These are phyloP conservation scores for Clarias fuscus DNA, from an alignment of 2,797 vertebrate genomes.

Conservation along the genomic window DNA sequence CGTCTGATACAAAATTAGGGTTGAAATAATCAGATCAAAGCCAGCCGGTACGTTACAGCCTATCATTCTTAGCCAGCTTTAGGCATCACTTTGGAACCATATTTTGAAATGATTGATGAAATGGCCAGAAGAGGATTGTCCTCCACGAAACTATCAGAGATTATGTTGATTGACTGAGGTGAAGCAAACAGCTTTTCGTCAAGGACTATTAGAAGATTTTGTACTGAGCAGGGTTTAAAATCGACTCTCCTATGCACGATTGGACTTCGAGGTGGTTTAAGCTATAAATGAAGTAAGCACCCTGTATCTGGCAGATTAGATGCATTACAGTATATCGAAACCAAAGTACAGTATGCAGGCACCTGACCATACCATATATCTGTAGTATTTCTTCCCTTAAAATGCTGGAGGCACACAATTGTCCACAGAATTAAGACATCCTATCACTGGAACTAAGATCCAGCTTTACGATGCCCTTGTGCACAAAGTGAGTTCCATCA, in stretches of 20 bases:
- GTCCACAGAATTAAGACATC: neutral
- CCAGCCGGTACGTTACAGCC: neutral
- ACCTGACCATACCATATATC: neutral
- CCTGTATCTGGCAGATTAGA: neutral
- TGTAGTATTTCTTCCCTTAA: neutral
- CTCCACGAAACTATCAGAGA: neutral
- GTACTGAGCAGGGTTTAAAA: neutral
- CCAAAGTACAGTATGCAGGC: neutral
- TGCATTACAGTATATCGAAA: neutral
- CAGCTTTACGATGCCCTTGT: neutral
- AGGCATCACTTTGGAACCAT: neutral
- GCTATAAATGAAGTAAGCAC: neutral
- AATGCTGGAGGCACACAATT: neutral
- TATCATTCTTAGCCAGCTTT: neutral
- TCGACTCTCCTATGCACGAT: neutral
- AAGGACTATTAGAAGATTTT: neutral
- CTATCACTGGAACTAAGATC: neutral
- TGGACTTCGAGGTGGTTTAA: neutral
- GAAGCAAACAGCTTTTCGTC: neutral
- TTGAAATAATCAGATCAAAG: neutral
- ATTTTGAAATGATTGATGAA: conserved; percentile 7
- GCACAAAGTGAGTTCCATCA: neutral
- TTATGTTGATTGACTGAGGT: neutral
- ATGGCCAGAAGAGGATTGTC: neutral
- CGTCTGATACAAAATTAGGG: neutral